Percentiles rank a stretch among this genome's conserved stretches.
phyloP scores from a whole-genome alignment of 1,140 invertebrate genomes.

The Andrena cerasifolii region DNA sequence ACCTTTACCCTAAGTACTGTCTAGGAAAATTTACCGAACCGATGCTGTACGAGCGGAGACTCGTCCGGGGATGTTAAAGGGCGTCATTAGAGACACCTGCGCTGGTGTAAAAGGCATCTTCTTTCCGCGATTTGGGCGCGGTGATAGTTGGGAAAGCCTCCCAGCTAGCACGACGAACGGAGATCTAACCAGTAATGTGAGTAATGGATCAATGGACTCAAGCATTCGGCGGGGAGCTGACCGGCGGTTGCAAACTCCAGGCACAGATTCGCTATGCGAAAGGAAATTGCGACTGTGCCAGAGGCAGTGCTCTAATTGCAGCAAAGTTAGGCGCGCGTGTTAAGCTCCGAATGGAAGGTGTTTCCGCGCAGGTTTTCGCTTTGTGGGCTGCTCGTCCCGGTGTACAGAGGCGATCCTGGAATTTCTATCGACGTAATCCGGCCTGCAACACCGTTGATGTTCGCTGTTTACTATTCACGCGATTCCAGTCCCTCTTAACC shows the following conservation, averaged over 20 bases:
- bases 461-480: too few species aligned
- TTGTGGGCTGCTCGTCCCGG: slow-evolving; percentile 19
- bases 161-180: neutral
- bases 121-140: neutral
- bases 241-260: slow-evolving; percentile 4
- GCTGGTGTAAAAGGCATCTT: neutral
- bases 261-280: slow-evolving; percentile 62
- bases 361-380: slow-evolving; percentile 51
- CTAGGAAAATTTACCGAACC: slow-evolving; percentile 35
- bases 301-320: slow-evolving; percentile 54
- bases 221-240: neutral
- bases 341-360: slow-evolving; percentile 62
- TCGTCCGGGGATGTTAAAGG: neutral
- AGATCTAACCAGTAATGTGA: slow-evolving; percentile 3
- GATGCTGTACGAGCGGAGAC: neutral
- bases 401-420: neutral
- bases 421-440: slow-evolving; percentile 28
- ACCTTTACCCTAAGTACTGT: too few species aligned
- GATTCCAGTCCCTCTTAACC: too few species aligned
- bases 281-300: slow-evolving; percentile 61
- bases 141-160: neutral
- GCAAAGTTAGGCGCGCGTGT: slow-evolving; percentile 61
- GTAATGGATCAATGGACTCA: neutral
- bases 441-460: too few species aligned
- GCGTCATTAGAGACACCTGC: slow-evolving; percentile 2